phyloP scores from a whole-genome alignment of 2,113 vertebrate genomes.

The Thermophis baileyi region DNA sequence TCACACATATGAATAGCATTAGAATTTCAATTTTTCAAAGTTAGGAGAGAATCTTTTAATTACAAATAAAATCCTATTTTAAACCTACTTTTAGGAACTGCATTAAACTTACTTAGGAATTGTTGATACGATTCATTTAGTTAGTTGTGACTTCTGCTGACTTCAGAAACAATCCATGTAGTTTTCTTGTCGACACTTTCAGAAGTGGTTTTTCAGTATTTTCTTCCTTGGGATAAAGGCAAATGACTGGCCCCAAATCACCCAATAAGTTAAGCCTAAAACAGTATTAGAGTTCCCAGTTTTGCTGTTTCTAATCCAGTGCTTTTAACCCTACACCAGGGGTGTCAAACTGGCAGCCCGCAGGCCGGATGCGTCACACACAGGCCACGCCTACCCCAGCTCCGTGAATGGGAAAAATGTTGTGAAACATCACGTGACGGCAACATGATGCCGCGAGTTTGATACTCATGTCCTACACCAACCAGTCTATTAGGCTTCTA shows the following conservation, averaged over 20 bases:
- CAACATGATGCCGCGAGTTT: no score
- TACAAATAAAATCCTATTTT: background rate
- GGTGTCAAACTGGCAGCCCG: no score
- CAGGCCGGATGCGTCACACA: no score
- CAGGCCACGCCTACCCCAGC: no score
- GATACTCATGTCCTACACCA: background rate
- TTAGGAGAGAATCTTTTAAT: background rate
- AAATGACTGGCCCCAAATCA: background rate
- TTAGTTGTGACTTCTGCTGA: background rate
- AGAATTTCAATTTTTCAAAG: background rate
- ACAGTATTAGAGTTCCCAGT: background rate
- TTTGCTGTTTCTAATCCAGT: background rate
- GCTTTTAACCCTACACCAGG: background rate
- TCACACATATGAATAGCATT: background rate
- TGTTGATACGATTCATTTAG: background rate
- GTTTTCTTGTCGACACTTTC: background rate
- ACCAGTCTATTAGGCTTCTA: background rate
- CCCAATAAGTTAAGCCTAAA: background rate
- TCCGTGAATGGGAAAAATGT: no score
- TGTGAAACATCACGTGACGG: no score
- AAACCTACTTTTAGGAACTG: background rate
- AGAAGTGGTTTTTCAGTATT: background rate
- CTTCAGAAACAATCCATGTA: background rate
- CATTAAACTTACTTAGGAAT: background rate
- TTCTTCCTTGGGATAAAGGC: background rate